Conservation (phyloP, 92 coral and sea anemone genomes). For the Meandrina meandrites region DNA sequence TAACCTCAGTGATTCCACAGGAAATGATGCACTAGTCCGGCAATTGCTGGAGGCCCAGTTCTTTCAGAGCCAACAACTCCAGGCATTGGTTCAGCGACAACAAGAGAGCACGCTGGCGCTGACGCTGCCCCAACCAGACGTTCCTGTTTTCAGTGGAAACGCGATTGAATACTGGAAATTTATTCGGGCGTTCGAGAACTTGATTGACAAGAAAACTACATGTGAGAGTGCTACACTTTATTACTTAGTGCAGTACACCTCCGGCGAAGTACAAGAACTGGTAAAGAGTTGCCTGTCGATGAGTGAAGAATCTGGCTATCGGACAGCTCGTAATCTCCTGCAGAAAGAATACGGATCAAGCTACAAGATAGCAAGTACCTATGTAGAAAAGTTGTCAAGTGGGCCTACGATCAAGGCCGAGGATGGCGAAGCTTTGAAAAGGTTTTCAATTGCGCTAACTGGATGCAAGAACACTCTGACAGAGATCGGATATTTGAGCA, state of each 20-base stretch:
- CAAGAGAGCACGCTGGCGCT: constrained; percentile 13
- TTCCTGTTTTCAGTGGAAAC: not conserved
- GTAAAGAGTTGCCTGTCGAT: constrained; percentile 35
- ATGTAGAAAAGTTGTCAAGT: constrained; percentile 36
- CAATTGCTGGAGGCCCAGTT: constrained; percentile 25
- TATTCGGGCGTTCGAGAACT: not conserved
- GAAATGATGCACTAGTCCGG: not conserved
- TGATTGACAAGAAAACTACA: constrained; percentile 1
- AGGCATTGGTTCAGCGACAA: constrained; percentile 6
- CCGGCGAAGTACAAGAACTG: constrained; percentile 43
- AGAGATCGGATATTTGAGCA: constrained; percentile 54
- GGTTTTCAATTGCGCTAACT: constrained; percentile 53
- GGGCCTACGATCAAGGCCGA: constrained; percentile 48
- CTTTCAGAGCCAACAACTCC: constrained; percentile 20
- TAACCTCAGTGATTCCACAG: not conserved
- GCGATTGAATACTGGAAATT: constrained; percentile 10
- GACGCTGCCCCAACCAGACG: not conserved
- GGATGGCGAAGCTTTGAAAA: constrained; percentile 56
- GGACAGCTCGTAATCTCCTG: constrained; percentile 35
- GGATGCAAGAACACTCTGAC: constrained; percentile 59
- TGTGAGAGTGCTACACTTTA: constrained; percentile 6
- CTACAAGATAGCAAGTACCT: constrained; percentile 50
- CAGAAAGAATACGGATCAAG: constrained; percentile 53
- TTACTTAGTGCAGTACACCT: constrained; percentile 43
- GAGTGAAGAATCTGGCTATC: constrained; percentile 29